Evolutionary conservation across 2,888 invertebrate species (phyloP), one percentile per base, ranked within the genome.

Genomic region (Neoascia interrupta): DNA sequence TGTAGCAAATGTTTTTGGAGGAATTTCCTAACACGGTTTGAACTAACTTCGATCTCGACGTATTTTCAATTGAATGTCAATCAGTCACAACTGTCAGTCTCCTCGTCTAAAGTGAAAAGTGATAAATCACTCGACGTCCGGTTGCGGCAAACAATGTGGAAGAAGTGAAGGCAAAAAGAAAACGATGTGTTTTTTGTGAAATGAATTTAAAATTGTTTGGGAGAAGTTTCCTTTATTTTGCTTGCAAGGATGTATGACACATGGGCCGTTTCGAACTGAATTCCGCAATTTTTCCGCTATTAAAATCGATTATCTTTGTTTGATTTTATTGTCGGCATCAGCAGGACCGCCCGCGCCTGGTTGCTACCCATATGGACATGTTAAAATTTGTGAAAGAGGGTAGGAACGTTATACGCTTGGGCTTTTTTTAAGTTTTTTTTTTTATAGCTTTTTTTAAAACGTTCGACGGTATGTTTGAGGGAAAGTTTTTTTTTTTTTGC

Each of bases 291-390:
- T 56, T 37, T 54, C 28, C 34, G 47, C 56, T 31, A 47, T 66
- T 56, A 39, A 56, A 66, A 66, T 66, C 66, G 66, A 66, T 56
- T 66, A 66, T 49, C 39, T 66, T 47, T 47, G 56, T 66, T 56
- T 66, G 56, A 66, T 66, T 56, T 66, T 56, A 39, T 56, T 66
- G 56, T 45, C 31, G 37, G 19, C 63, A 19, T 41, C 41, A 43
- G 18, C n/a, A n/a, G n/a, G n/a, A n/a, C n/a, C n/a, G n/a, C n/a
- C n/a, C n/a, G n/a, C n/a, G n/a, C n/a, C n/a, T n/a, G n/a, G n/a
- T n/a, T n/a, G n/a, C n/a, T n/a, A n/a, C n/a, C n/a, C n/a, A n/a
- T n/a, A n/a, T n/a, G n/a, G n/a, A n/a, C n/a, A n/a, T n/a, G n/a
- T n/a, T n/a, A n/a, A n/a, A n/a, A n/a, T n/a, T n/a, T n/a, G n/a